Conservation (phyloP, 2,113 vertebrate genomes). For the Brevimyrus niger region DNA sequence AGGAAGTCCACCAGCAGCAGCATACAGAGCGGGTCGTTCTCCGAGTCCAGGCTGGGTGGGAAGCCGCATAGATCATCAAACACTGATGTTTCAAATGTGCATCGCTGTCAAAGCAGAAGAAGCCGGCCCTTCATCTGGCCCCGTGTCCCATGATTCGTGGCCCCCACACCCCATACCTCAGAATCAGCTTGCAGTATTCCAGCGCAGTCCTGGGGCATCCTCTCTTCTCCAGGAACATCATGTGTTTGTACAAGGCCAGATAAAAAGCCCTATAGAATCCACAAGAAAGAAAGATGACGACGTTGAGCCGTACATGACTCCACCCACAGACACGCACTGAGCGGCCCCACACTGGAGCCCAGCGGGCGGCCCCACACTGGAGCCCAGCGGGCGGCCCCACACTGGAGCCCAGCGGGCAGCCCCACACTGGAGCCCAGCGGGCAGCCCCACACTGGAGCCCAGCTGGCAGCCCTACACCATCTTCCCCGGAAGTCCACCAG, state of each 20-base stretch:
- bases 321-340: not conserved
- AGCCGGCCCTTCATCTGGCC: not conserved
- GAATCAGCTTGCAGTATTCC: constrained; percentile 91
- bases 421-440: no score
- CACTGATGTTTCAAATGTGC: not conserved
- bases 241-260: constrained; percentile 89
- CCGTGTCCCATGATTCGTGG: not conserved
- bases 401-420: no score
- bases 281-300: constrained; percentile 6
- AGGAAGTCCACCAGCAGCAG: constrained; percentile 84
- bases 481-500: no score
- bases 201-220: constrained; percentile 89
- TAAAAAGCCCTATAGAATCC: constrained; percentile 76
- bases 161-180: constrained; percentile 63
- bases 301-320: not conserved
- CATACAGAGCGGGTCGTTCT: constrained; percentile 85
- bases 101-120: not conserved
- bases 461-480: no score
- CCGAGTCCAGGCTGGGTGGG: constrained; percentile 77
- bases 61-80: not conserved
- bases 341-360: not conserved
- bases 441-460: no score
- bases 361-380: not conserved
- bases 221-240: constrained; percentile 89
- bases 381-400: no score